phyloP scores from a whole-genome alignment of 1,140 invertebrate species.

The Monomorium pharaonis region DNA sequence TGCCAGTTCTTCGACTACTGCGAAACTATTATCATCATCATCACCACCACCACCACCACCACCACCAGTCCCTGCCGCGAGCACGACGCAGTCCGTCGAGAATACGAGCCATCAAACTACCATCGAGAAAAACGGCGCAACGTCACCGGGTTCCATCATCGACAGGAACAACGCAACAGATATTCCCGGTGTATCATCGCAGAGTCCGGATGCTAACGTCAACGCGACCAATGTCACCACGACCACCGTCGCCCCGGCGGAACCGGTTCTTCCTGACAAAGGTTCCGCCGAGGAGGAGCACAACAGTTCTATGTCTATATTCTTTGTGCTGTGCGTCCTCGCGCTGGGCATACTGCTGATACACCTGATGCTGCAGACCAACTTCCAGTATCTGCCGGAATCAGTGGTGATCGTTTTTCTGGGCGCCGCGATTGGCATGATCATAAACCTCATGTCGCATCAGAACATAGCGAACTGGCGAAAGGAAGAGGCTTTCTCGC shows the following conservation, averaged over 20 bases:
- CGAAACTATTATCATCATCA: neutral
- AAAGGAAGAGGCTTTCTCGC: conserved; percentile 98
- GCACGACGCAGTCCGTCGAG: neutral
- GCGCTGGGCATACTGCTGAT: conserved; percentile 97
- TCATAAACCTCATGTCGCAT: conserved; percentile 96
- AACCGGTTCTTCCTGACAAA: conserved; percentile 92
- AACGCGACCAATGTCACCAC: conserved; percentile 83
- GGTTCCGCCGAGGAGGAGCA: conserved; percentile 97
- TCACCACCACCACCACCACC: neutral
- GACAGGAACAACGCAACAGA: conserved; percentile 63
- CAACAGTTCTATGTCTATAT: conserved; percentile 98
- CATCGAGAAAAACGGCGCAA: conserved; percentile 31
- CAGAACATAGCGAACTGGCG: conserved; percentile 97
- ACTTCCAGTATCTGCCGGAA: conserved; percentile 98
- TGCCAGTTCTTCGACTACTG: neutral
- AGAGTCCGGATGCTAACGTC: conserved; percentile 51
- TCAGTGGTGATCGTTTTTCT: conserved; percentile 98
- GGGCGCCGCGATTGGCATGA: conserved; percentile 95
- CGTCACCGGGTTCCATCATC: neutral
- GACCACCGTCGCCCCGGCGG: conserved; percentile 86
- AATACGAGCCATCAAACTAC: conserved; percentile 43
- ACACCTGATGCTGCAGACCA: conserved; percentile 97
- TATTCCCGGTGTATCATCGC: conserved; percentile 5
- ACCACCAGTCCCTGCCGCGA: neutral
- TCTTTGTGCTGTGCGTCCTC: conserved; percentile 97